Percentiles rank a stretch among this genome's conserved stretches.
phyloP scores from a whole-genome alignment of 2,888 invertebrate species.

The Lasius fuliginosus region DNA sequence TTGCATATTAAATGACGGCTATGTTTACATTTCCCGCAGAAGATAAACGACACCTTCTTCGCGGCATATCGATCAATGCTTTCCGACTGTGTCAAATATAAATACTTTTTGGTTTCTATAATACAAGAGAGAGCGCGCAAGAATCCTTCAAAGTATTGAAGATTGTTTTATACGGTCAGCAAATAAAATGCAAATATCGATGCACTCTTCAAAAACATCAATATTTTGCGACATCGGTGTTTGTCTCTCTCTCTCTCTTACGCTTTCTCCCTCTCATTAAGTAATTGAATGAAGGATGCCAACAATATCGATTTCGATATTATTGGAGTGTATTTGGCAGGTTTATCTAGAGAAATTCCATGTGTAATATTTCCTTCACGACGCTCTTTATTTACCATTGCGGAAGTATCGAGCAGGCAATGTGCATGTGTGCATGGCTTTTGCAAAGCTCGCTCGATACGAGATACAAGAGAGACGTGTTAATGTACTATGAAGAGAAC shows the following conservation, averaged over 20 bases:
- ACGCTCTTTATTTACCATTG: constrained; percentile 48
- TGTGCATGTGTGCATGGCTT: constrained; percentile 1
- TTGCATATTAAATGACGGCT: constrained; percentile 33
- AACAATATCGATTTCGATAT: not conserved
- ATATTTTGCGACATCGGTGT: constrained; percentile 15
- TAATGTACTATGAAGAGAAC: constrained; percentile 56
- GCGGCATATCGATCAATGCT: not conserved
- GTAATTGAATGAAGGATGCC: not conserved
- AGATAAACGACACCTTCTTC: not conserved
- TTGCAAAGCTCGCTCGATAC: constrained; percentile 45
- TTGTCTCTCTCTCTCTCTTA: not conserved
- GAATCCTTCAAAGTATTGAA: not conserved
- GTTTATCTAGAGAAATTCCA: constrained; percentile 28
- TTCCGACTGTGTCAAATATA: not conserved
- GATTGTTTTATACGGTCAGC: not conserved
- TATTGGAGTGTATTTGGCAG: not conserved
- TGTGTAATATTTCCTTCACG: constrained; percentile 13
- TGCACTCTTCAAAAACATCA: not conserved
- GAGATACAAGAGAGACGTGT: constrained; percentile 43
- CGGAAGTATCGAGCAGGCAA: not conserved
- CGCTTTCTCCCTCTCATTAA: not conserved
- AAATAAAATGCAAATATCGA: constrained; percentile 36
- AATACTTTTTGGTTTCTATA: not conserved
- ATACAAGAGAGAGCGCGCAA: not conserved
- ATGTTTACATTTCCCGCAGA: not conserved